Evolutionary conservation across 2,113 vertebrate genomes (phyloP), one percentile per base, ranked within the genome.

Genomic region (Thunnus maccoyii): DNA sequence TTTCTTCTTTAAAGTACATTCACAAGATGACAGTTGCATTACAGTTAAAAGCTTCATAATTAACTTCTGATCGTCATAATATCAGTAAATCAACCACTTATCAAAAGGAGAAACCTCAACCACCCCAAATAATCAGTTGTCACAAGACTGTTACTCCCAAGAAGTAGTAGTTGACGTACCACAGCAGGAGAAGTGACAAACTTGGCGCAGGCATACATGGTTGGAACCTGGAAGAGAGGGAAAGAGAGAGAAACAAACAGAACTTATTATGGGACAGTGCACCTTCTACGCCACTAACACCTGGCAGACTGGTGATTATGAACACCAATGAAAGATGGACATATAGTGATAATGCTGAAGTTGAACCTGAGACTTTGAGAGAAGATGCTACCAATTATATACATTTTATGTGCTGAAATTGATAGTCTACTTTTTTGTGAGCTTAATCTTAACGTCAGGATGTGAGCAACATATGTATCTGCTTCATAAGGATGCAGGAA

Each of bases 141-240:
- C 3, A n/a, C 5, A 6, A 65, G 5, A 46, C 15, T 3, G 12
- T 18, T 51, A 20, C 46, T 54, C 27, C 3, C 2, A 18, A 15
- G 36, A 13, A 12, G 32, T 2, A 1, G 15, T 0, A 56, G 7
- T 0, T 12, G n/a, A 95, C 95, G 0, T 94, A 96, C 95, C 95
- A 95, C 86, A 93, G 94, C 92, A 51, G 95, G 92, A 72, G 92
- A 94, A 68, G 91, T 94, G 91, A 95, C 83, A 70, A 95, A 95
- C 84, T 95, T 96, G 80, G 94, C 93, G 88, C 95, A 96, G 80
- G 92, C 89, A n/a, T 96, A 95, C 95, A 96, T 96, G 89, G 85
- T 85, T 92, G 82, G 92, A 86, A 87, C 89, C 94, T 95, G 87
- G 14, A 6, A 9, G 36, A 9, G 36, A 9, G 36, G 6, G 36